Evolutionary conservation across 2,797 vertebrate species (phyloP).

Genomic region (Gymnothorax javanicus): DNA sequence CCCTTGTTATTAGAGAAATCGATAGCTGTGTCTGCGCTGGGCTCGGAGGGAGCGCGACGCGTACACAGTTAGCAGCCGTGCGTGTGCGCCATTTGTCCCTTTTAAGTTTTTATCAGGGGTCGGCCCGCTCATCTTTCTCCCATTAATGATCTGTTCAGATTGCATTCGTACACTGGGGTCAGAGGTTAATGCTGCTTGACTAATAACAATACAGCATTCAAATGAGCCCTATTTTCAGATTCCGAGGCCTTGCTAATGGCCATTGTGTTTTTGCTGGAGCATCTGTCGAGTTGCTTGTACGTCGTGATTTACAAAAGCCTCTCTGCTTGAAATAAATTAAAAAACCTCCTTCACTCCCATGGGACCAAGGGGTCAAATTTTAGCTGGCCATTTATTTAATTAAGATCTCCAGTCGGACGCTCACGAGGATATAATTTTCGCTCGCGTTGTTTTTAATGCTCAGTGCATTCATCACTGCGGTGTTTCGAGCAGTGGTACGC

Average conservation of each 20-base stretch:
- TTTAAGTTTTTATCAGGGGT: slow-evolving; percentile 29
- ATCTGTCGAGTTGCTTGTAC: slow-evolving; percentile 29
- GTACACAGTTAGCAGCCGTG: not conserved
- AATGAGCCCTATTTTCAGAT: not conserved
- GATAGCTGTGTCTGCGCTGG: slow-evolving; percentile 39
- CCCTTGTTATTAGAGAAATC: slow-evolving; percentile 52
- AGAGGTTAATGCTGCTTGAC: slow-evolving; percentile 24
- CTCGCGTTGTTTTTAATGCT: slow-evolving; percentile 52
- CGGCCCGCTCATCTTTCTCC: slow-evolving; percentile 28
- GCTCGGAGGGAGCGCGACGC: slow-evolving; percentile 12
- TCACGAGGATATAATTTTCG: not conserved
- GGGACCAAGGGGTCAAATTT: slow-evolving; percentile 6
- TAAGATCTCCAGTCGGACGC: slow-evolving; percentile 1
- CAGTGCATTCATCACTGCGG: slow-evolving; percentile 61
- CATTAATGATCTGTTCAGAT: slow-evolving; percentile 39
- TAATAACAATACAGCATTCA: slow-evolving; percentile 20
- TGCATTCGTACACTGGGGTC: slow-evolving; percentile 25
- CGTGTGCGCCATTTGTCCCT: slow-evolving; percentile 25
- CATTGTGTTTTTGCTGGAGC: not conserved
- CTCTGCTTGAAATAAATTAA: slow-evolving; percentile 37
- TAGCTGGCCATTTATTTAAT: not conserved
- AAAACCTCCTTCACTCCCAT: not conserved
- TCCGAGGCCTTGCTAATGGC: slow-evolving; percentile 12
- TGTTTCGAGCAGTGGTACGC: slow-evolving; percentile 57
- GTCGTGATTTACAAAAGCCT: slow-evolving; percentile 31